Evolutionary conservation across 2,113 vertebrate genomes (phyloP).

Genomic region (Coptodon rendalli): DNA sequence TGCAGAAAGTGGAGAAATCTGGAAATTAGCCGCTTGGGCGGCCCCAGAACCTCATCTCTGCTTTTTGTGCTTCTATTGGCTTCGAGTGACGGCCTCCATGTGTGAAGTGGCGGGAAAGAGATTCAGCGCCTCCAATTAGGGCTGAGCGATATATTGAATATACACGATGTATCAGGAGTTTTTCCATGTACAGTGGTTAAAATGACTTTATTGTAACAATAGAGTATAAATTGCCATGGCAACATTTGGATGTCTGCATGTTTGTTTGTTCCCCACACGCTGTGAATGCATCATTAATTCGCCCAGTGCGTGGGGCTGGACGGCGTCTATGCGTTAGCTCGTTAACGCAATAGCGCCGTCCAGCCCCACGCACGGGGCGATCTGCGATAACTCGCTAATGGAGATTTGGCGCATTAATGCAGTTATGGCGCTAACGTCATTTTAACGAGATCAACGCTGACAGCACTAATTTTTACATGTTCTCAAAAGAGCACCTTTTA

Average conservation of each 20-base stretch:
- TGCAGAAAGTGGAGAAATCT: background rate
- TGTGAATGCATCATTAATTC: background rate
- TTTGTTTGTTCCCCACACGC: background rate
- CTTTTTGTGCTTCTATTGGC: rapidly evolving
- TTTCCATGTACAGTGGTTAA: background rate
- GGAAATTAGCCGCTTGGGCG: background rate
- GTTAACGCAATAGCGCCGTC: background rate
- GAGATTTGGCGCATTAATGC: background rate
- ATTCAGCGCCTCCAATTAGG: background rate
- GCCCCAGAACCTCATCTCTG: background rate
- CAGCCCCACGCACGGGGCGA: rapidly evolving
- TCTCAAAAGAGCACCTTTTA: background rate
- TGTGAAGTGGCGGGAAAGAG: background rate
- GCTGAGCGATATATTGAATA: background rate
- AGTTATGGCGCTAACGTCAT: background rate
- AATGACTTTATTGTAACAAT: background rate
- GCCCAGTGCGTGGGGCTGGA: background rate
- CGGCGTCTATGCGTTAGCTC: background rate
- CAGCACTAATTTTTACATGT: background rate
- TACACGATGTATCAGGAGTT: background rate
- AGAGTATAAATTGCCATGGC: background rate
- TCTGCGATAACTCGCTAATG: background rate
- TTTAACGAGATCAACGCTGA: background rate
- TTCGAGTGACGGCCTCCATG: background rate
- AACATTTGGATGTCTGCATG: background rate